Percentiles rank a stretch among this genome's conserved stretches.
Evolutionary conservation across 2,888 invertebrate genomes (phyloP).

Genomic region (Xanthorhoe spadicearia): DNA sequence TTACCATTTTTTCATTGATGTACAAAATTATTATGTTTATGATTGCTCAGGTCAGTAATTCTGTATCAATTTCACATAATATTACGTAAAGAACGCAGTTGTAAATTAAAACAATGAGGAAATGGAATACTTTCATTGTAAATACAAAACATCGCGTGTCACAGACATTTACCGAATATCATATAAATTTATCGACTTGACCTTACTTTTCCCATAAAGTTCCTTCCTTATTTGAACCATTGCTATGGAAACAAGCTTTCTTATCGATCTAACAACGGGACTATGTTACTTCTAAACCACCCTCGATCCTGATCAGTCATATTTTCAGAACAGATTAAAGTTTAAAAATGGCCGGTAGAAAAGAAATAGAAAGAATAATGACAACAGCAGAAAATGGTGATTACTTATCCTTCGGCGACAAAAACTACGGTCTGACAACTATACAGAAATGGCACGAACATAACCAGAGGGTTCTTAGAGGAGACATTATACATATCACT

Average conservation of each 20-base stretch:
- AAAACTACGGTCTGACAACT: constrained; percentile 64
- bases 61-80: neutral
- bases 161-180: neutral
- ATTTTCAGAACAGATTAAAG: neutral
- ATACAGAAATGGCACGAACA: constrained; percentile 73
- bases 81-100: neutral
- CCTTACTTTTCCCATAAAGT: constrained; percentile 7
- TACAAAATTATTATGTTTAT: no score
- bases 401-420: constrained; percentile 68
- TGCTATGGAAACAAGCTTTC: constrained; percentile 22
- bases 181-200: constrained; percentile 9
- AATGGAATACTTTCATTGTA: neutral
- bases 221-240: constrained; percentile 8
- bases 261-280: constrained; percentile 11
- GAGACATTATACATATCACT: constrained; percentile 72
- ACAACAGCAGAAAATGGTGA: constrained; percentile 67
- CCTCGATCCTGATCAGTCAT: neutral
- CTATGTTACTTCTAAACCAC: neutral
- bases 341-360: constrained; percentile 22
- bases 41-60: no score
- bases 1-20: no score
- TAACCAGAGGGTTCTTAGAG: constrained; percentile 69
- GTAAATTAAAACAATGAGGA: neutral
- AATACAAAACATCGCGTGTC: constrained; percentile 12
- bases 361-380: constrained; percentile 46